A percentile compares a stretch with the other conserved stretches of the same genome.
phyloP scores from a whole-genome alignment of 2,888 invertebrate species.

The Philhelius pedissequus region DNA sequence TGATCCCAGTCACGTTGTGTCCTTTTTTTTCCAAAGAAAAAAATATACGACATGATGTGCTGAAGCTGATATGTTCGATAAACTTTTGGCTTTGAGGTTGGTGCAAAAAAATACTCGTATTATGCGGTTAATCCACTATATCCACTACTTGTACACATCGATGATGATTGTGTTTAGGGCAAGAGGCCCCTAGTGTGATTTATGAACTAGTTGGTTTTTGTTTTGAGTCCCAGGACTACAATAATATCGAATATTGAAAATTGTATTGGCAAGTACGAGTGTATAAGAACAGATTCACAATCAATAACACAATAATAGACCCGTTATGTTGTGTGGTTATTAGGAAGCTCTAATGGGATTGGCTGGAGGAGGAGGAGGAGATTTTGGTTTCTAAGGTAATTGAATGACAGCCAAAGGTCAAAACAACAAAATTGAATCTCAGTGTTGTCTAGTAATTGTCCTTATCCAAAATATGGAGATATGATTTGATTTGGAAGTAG shows the following conservation, averaged over 20 bases:
- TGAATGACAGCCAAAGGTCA: constrained; percentile 47
- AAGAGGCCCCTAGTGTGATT: constrained; percentile 48
- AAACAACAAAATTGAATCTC: background rate
- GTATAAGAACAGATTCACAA: constrained; percentile 39
- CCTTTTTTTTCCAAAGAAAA: background rate
- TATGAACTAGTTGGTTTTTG: constrained; percentile 53
- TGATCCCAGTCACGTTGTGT: constrained; percentile 65
- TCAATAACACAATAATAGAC: constrained; percentile 55
- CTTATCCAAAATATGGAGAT: background rate
- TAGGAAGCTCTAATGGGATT: constrained; percentile 36
- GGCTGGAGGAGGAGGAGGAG: background rate
- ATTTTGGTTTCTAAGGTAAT: constrained; percentile 25
- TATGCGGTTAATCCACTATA: constrained; percentile 63
- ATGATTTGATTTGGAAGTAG: background rate
- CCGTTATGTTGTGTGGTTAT: constrained; percentile 35
- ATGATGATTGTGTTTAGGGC: background rate
- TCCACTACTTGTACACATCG: background rate
- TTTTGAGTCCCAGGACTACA: constrained; percentile 57
- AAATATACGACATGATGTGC: constrained; percentile 59
- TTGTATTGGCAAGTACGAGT: background rate
- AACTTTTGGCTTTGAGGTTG: constrained; percentile 37
- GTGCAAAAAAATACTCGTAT: constrained; percentile 7
- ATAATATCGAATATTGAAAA: constrained; percentile 41
- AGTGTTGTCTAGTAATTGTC: background rate
- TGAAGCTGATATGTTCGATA: constrained; percentile 58